These are phyloP conservation scores for Chrysomallon squamiferum DNA, from an alignment of 1,140 invertebrate species.

Conservation along the genomic window DNA sequence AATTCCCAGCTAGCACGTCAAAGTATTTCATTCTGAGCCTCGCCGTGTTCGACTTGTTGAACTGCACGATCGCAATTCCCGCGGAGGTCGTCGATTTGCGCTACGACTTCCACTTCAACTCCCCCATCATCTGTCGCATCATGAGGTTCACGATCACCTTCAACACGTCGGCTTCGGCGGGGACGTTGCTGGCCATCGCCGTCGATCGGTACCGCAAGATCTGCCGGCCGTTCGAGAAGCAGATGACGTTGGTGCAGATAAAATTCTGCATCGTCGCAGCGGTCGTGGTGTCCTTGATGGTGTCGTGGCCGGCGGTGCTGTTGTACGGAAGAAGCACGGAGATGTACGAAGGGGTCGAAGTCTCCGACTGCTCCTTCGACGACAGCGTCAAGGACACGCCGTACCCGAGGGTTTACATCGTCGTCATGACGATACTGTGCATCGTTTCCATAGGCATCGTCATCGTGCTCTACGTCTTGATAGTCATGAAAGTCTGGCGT, in stretches of 20 bases:
- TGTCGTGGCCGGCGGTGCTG: slow-evolving; percentile 26
- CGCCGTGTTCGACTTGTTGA: slow-evolving; percentile 32
- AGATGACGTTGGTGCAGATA: slow-evolving; percentile 17
- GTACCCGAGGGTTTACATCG: slow-evolving; percentile 12
- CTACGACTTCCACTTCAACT: slow-evolving; percentile 27
- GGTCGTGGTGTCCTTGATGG: slow-evolving; percentile 5
- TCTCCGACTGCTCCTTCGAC: slow-evolving; percentile 16
- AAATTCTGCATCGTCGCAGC: slow-evolving; percentile 17
- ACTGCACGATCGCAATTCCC: slow-evolving; percentile 30
- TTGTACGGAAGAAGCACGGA: slow-evolving; percentile 16
- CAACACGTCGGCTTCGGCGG: slow-evolving; percentile 22
- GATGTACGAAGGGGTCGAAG: slow-evolving; percentile 12
- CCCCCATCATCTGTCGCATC: slow-evolving; percentile 18
- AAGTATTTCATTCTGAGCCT: slow-evolving; percentile 30
- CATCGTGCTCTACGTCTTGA: slow-evolving; percentile 2
- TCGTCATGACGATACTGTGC: slow-evolving; percentile 3
- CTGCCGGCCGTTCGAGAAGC: slow-evolving; percentile 26
- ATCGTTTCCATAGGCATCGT: neutral
- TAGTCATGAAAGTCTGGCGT: neutral
- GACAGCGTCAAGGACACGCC: slow-evolving; percentile 9
- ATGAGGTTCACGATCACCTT: slow-evolving; percentile 19
- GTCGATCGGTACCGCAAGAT: slow-evolving; percentile 32
- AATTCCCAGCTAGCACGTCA: slow-evolving; percentile 23
- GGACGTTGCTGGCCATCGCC: slow-evolving; percentile 28
- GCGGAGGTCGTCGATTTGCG: slow-evolving; percentile 29